phyloP scores from a whole-genome alignment of 1,140 invertebrate genomes.

The Rhyacophila brunnea region DNA sequence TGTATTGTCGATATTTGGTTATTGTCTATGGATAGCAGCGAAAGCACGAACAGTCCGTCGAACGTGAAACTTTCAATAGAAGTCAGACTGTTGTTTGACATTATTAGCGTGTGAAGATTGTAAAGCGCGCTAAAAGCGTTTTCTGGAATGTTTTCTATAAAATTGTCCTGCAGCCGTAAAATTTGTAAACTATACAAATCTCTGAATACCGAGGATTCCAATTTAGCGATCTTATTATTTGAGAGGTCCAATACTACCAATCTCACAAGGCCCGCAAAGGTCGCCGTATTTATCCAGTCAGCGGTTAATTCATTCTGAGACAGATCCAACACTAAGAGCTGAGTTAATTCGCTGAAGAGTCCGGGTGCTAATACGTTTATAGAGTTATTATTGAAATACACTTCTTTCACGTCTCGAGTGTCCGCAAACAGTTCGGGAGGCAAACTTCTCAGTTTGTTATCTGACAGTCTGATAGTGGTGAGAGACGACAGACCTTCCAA shows the following conservation, averaged over 20 bases:
- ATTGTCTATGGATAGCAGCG: conserved; percentile 78
- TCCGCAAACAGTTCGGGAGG: conserved; percentile 82
- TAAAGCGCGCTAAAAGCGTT: conserved; percentile 78
- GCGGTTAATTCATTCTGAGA: conserved; percentile 82
- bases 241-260: conserved; percentile 80
- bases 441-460: conserved; percentile 78
- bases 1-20: conserved; percentile 79
- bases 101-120: conserved; percentile 80
- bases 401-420: conserved; percentile 75
- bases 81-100: conserved; percentile 83
- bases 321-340: conserved; percentile 79
- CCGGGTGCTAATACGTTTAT: conserved; percentile 83
- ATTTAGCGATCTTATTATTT: conserved; percentile 73
- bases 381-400: conserved; percentile 84
- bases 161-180: conserved; percentile 78
- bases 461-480: conserved; percentile 73
- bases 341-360: conserved; percentile 77
- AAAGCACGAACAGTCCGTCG: conserved; percentile 73
- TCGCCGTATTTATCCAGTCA: conserved; percentile 85
- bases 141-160: conserved; percentile 76
- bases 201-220: conserved; percentile 77
- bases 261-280: conserved; percentile 78
- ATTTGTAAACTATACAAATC: conserved; percentile 81
- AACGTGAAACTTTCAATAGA: conserved; percentile 75
- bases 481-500: conserved; percentile 77